Conservation (phyloP, 2,113 vertebrate genomes). For the Tupaia tana region DNA sequence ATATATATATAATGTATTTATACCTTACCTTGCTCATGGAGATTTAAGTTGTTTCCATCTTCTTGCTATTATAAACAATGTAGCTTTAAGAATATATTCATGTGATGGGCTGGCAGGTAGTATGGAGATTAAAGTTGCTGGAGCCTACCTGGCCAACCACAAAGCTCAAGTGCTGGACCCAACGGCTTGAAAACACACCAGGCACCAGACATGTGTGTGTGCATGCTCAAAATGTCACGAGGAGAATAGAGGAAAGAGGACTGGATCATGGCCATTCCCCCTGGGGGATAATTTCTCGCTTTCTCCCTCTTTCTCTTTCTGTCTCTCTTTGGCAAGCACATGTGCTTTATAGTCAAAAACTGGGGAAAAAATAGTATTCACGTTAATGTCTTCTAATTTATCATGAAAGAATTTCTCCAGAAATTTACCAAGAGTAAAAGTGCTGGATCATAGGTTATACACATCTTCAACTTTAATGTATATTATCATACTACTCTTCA, state of each 20-base stretch:
- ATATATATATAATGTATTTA: not conserved
- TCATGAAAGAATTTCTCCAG: not conserved
- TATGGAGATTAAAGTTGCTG: too few species aligned
- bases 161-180: too few species aligned
- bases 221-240: too few species aligned
- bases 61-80: constrained; percentile 18
- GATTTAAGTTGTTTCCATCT: constrained; percentile 1
- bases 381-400: not conserved
- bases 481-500: not conserved
- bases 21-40: not conserved
- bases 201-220: too few species aligned
- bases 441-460: not conserved
- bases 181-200: too few species aligned
- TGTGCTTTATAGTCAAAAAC: too few species aligned
- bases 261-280: too few species aligned
- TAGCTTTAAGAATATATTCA: not conserved
- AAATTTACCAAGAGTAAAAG: not conserved
- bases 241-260: too few species aligned
- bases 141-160: too few species aligned
- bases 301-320: too few species aligned
- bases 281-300: too few species aligned
- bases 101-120: not conserved
- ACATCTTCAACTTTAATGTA: not conserved
- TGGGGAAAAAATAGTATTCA: not conserved
- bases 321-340: too few species aligned